Percentiles rank a stretch among this genome's conserved stretches.
Evolutionary conservation across 2,888 invertebrate genomes (phyloP).

Genomic region (Drosophila austrosaltans): DNA sequence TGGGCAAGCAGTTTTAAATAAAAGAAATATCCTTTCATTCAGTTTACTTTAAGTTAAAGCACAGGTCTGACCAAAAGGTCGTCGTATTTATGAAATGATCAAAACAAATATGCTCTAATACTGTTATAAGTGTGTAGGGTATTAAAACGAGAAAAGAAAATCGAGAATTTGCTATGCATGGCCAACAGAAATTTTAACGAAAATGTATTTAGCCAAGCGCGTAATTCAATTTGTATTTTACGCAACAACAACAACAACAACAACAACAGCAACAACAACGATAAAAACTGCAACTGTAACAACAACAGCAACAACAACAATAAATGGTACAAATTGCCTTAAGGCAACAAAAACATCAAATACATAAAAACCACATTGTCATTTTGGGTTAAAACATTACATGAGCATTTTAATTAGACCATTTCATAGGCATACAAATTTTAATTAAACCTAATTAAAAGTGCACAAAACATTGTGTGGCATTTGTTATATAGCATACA

Average conservation of each 20-base stretch:
- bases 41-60: too few relatives aligned
- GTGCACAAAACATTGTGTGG: conserved; percentile 39
- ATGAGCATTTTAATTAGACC: conserved; percentile 72
- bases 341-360: conserved; percentile 38
- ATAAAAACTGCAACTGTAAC: conserved; percentile 43
- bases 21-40: too few relatives aligned
- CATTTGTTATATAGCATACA: conserved; percentile 28
- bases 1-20: too few relatives aligned
- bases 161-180: conserved; percentile 46
- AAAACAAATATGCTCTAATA: background rate
- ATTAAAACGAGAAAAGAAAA: background rate
- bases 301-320: conserved; percentile 48
- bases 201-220: conserved; percentile 77
- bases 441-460: conserved; percentile 57
- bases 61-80: too few relatives aligned
- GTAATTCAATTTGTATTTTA: conserved; percentile 75
- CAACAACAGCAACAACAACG: conserved; percentile 25
- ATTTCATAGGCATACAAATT: conserved; percentile 56
- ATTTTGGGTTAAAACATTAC: conserved; percentile 46
- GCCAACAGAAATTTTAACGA: conserved; percentile 68
- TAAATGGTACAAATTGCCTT: conserved; percentile 68
- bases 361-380: conserved; percentile 40
- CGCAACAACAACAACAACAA: conserved; percentile 47
- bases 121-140: background rate
- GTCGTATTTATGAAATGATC: too few relatives aligned